phyloP scores from a whole-genome alignment of 2,888 invertebrate species.

The Catonia carolina region DNA sequence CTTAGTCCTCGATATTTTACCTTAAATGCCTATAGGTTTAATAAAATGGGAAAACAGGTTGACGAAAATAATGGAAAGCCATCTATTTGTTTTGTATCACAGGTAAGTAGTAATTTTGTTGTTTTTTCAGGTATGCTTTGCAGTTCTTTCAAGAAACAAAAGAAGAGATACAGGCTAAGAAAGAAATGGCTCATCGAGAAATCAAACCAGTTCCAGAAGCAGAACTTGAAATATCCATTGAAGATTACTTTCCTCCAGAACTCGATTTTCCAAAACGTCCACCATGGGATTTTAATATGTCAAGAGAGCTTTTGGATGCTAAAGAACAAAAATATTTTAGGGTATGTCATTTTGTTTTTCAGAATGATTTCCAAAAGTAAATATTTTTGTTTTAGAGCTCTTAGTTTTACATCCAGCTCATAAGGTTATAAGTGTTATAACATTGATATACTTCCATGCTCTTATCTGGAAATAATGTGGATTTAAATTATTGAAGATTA shows the following conservation, averaged over 20 bases:
- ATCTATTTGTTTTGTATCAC: no score
- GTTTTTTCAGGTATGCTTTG: slow-evolving; percentile 57
- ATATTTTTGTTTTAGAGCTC: slow-evolving; percentile 23
- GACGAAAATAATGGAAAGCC: no score
- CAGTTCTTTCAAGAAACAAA: slow-evolving; percentile 76
- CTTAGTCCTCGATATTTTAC: no score
- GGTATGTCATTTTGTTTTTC: slow-evolving; percentile 43
- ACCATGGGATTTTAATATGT: slow-evolving; percentile 72
- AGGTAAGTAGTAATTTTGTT: not conserved
- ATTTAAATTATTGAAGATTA: no score
- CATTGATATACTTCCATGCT: no score
- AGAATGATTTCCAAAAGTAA: no score
- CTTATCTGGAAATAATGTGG: no score
- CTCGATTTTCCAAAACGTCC: slow-evolving; percentile 80
- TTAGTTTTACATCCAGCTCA: not conserved
- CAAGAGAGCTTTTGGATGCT: slow-evolving; percentile 62
- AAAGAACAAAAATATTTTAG: slow-evolving; percentile 78
- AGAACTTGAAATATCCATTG: slow-evolving; percentile 60
- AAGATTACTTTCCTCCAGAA: slow-evolving; percentile 59
- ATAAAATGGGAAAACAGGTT: no score
- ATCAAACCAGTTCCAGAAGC: slow-evolving; percentile 51
- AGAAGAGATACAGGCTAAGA: slow-evolving; percentile 62
- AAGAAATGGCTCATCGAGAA: slow-evolving; percentile 56
- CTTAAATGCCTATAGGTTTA: no score
- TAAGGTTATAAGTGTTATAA: no score